Base-by-base conservation (phyloP, 2,113 vertebrate genomes). In the Columba livia region DNA sequence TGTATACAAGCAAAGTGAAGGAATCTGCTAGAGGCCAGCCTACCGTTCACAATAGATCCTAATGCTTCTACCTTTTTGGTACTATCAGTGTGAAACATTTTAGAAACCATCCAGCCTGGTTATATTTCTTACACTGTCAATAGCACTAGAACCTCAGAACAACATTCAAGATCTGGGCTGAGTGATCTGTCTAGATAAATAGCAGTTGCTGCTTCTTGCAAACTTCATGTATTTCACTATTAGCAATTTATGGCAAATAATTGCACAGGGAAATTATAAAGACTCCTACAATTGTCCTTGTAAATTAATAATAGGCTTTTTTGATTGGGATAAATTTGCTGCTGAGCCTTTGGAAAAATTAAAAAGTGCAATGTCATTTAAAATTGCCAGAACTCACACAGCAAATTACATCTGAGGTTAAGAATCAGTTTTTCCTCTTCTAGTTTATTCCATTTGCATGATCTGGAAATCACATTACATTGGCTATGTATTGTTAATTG, bases 401-500 rank as follows among this genome's bases (percentile, higher is more conserved):
- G 98, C 97, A 98, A 98, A 99, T 99, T 98, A 98, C 98, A 98
- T 98, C 98, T 98, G 98, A 98, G 98, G 98, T 98, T 98, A 98
- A 97, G 96, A 98, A 98, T 98, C 98, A 97, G 97, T 92, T 97
- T 97, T 97, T 98, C 95, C 97, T 97, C 97, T 98, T 98, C 97
- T 87, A 97, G 97, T 97, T 98, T 98, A 98, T 98, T 98, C 97
- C 98, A 98, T 98, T 98, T 98, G 98, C 98, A 98, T 98, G 98
- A 98, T 98, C 98, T 97, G 98, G 96, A 99, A 99, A 98, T 98
- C 98, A 98, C 89, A 99, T 98, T 98, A 98, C 98, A 98, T 98
- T 98, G 98, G 97, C 98, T 98, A 98, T 98, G 98, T 98, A 98
- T 98, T 98, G 98, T 99, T 99, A 99, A 99, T 99, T 99, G 98